A percentile compares a stretch with the other conserved stretches of the same genome.
Evolutionary conservation across 2,797 vertebrate genomes (phyloP).

Genomic region (Aselliscus stoliczkanus): DNA sequence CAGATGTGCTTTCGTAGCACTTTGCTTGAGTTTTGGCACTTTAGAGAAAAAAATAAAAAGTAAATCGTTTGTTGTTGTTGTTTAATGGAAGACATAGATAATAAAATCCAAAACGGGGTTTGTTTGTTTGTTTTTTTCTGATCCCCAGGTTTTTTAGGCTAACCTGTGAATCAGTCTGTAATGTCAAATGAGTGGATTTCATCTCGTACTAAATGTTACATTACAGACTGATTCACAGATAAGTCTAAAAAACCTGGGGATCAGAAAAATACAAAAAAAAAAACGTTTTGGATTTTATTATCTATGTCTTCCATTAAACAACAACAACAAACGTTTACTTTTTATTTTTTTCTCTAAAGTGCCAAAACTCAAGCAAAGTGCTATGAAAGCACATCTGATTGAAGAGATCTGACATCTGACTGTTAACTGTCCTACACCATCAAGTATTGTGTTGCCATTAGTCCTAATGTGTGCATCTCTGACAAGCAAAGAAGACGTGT

Average conservation of each 20-base stretch:
- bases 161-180: neutral
- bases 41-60: neutral
- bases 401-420: neutral
- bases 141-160: neutral
- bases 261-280: neutral
- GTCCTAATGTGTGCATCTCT: neutral
- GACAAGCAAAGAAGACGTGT: neutral
- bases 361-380: neutral
- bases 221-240: neutral
- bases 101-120: neutral
- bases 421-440: neutral
- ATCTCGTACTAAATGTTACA: neutral
- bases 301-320: neutral
- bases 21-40: neutral
- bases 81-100: neutral
- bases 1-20: neutral
- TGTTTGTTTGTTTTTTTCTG: neutral
- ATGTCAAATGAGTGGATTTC: neutral
- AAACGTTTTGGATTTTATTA: neutral
- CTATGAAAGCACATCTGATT: neutral
- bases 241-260: neutral
- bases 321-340: neutral
- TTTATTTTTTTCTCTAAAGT: neutral
- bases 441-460: neutral
- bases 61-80: neutral